Conservation (phyloP, 2,888 invertebrate species). For the Dichetophora obliterata region DNA sequence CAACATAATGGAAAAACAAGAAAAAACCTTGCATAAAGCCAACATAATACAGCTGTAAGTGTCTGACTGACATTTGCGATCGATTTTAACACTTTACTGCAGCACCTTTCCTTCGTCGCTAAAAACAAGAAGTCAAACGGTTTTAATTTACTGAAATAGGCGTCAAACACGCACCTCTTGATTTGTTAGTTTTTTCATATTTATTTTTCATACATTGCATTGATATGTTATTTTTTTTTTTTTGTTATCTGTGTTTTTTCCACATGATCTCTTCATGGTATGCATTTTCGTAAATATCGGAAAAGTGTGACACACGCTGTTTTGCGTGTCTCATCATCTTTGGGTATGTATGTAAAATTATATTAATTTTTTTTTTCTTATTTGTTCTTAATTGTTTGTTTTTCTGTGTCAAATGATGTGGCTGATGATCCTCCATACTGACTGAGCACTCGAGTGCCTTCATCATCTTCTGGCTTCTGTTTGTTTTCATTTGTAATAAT, state of each 20-base stretch:
- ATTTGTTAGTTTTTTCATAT: background rate
- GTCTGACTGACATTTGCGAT: conserved; percentile 14
- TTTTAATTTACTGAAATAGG: conserved; percentile 12
- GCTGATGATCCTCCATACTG: conserved; percentile 3
- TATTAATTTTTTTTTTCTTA: background rate
- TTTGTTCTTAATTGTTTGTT: background rate
- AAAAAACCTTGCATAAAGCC: background rate
- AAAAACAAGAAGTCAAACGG: conserved; percentile 9
- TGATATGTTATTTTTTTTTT: background rate
- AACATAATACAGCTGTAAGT: background rate
- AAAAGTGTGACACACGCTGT: conserved; percentile 26
- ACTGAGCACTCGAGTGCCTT: background rate
- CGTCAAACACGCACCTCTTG: background rate
- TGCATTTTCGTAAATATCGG: conserved; percentile 5
- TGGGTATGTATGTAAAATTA: background rate
- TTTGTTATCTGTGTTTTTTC: background rate
- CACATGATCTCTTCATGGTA: background rate
- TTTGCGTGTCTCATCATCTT: background rate
- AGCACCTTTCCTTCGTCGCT: background rate
- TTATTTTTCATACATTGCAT: background rate
- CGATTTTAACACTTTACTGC: conserved; percentile 28
- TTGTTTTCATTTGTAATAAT: conserved; percentile 17
- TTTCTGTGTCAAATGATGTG: conserved; percentile 1
- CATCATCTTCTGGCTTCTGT: conserved; percentile 9
- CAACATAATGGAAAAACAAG: background rate